A percentile compares a stretch with the other conserved stretches of the same genome.
Evolutionary conservation across 2,888 invertebrate species (phyloP).

Genomic region (Diloba caeruleocephala): DNA sequence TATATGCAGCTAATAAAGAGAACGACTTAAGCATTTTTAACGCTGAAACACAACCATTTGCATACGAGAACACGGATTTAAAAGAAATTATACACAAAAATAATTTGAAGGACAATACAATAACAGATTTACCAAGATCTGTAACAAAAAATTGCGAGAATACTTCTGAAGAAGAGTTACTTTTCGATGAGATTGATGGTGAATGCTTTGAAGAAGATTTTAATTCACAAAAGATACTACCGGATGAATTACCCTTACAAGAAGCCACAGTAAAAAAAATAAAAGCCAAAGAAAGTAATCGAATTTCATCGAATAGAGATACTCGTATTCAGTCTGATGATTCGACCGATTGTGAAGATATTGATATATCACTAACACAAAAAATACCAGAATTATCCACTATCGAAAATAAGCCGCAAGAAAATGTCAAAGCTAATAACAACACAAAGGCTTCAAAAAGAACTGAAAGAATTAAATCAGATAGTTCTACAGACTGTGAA

Average conservation of each 20-base stretch:
- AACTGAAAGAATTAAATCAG: conserved; percentile 51
- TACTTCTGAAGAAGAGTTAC: conserved; percentile 72
- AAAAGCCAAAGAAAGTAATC: conserved; percentile 1
- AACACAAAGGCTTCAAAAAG: conserved; percentile 20
- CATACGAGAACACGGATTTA: conserved; percentile 29
- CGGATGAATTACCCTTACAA: conserved; percentile 53
- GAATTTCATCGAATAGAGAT: conserved; percentile 29
- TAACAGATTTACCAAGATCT: conserved; percentile 5
- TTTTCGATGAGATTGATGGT: conserved; percentile 74
- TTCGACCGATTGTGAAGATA: conserved; percentile 56
- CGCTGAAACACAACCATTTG: conserved; percentile 62
- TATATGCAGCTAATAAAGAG: conserved; percentile 67
- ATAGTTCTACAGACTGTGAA: conserved; percentile 70
- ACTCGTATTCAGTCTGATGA: conserved; percentile 45
- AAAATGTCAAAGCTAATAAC: neutral
- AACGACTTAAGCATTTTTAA: conserved; percentile 64
- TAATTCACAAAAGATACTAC: conserved; percentile 74
- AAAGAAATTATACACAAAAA: conserved; percentile 21
- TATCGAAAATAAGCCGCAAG: conserved; percentile 4
- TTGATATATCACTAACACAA: conserved; percentile 52
- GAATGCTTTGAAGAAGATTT: conserved; percentile 66
- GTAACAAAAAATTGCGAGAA: conserved; percentile 35
- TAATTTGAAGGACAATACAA: conserved; percentile 39
- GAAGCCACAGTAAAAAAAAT: conserved; percentile 14
- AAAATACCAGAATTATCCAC: conserved; percentile 34